Conservation (phyloP, 2,888 invertebrate species). For the Drosophila birchii region DNA sequence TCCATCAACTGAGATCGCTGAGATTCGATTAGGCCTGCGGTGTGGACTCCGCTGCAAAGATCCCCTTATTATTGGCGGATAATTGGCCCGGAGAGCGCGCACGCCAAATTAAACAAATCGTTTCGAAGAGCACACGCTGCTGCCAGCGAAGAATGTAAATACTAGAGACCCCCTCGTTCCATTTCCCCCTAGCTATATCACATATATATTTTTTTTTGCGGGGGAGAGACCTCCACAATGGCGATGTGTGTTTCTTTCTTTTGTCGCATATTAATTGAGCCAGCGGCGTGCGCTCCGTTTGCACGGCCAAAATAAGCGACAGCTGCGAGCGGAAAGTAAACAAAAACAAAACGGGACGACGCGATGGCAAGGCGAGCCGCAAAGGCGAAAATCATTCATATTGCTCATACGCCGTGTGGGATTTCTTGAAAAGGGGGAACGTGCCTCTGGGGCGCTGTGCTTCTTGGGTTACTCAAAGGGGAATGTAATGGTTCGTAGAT, state of each 20-base stretch:
- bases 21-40: conserved; percentile 3
- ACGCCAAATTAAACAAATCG: conserved; percentile 46
- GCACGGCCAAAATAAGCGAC: conserved; percentile 44
- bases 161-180: background rate
- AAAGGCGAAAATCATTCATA: conserved; percentile 22
- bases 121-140: conserved; percentile 17
- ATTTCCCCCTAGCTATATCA: background rate
- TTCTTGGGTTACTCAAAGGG: background rate
- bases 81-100: conserved; percentile 42
- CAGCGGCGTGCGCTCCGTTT: conserved; percentile 55
- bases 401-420: conserved; percentile 33
- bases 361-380: background rate
- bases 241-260: conserved; percentile 48
- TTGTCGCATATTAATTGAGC: conserved; percentile 55
- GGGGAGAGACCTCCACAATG: conserved; percentile 22
- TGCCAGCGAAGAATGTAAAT: conserved; percentile 41
- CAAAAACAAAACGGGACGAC: conserved; percentile 30
- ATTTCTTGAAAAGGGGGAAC: background rate
- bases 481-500: conserved; percentile 2
- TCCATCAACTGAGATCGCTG: background rate
- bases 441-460: background rate
- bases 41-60: conserved; percentile 18
- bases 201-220: conserved; percentile 4
- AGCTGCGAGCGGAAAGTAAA: conserved; percentile 44
- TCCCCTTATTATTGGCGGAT: conserved; percentile 21